Percentiles rank a stretch among this genome's conserved stretches.
Evolutionary conservation across 2,797 vertebrate genomes (phyloP).

Genomic region (Siniperca scherzeri): DNA sequence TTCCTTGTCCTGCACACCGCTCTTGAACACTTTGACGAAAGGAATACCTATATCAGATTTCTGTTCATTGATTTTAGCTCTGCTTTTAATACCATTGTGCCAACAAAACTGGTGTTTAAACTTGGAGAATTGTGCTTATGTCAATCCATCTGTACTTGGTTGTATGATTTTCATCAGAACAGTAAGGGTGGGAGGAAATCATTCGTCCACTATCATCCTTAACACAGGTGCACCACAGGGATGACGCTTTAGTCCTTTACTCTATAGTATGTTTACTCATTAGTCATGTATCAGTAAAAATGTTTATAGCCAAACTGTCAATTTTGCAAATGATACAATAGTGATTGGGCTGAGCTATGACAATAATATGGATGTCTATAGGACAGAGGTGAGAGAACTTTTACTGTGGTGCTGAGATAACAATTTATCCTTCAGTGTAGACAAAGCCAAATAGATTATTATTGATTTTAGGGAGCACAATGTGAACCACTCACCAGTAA

Average conservation of each 20-base stretch:
- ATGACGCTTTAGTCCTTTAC: neutral
- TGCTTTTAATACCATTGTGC: slow-evolving; percentile 9
- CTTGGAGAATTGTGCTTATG: neutral
- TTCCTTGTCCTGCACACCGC: neutral
- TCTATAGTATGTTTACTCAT: neutral
- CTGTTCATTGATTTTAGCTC: slow-evolving; percentile 12
- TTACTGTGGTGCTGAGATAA: neutral
- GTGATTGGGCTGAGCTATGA: neutral
- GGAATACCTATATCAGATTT: neutral
- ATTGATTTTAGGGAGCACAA: slow-evolving; percentile 20
- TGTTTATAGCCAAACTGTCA: neutral
- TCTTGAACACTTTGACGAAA: neutral
- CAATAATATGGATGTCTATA: neutral
- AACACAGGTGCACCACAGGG: neutral
- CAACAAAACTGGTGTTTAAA: slow-evolving; percentile 16
- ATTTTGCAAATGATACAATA: neutral
- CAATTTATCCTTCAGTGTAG: slow-evolving; percentile 2
- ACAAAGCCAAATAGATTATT: slow-evolving; percentile 16
- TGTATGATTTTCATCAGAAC: neutral
- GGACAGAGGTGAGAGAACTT: neutral
- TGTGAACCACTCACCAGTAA: neutral
- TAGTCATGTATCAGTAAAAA: neutral
- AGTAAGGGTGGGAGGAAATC: neutral
- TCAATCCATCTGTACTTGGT: slow-evolving; percentile 8
- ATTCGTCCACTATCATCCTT: slow-evolving; percentile 1